Base-by-base conservation (phyloP, 2,888 invertebrate species). In the Elysia crispata region DNA sequence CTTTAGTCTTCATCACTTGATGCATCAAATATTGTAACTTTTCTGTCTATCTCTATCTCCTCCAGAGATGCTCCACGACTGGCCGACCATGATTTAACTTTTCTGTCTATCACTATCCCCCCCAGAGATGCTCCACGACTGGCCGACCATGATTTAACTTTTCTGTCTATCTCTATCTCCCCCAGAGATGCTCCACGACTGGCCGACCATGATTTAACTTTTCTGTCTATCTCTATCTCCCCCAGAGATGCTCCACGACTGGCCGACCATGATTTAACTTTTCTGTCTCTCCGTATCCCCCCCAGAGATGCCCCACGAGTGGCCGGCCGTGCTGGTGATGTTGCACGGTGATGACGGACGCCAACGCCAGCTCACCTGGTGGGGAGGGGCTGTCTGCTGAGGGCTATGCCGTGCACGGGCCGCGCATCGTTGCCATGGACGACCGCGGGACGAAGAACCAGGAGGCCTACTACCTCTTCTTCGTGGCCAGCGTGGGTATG, bases 391-490 rank as follows among this genome's bases (percentile, higher is more conserved):
- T 30, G n/a, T 62, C 60, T n/a, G 60, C 62, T 18, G 11, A 11
- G 30, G n/a, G 73, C 20, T 18, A 54, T 49, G n/a, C 67, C 57
- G 57, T 62, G 57, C 50, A 70, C 28, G 79, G 57, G n/a, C 76
- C 75, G 6, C 72, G 31, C 31, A 76, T 80, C 70, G 80, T 80
- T 41, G 80, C 80, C 28, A 80, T 80, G 80, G 80, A 80, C 70
- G 50, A 60, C 67, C 50, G 79, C 50, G 64, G 67, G 69, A 76
- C 70, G 41, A 41, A 41, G 41, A 41, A 89, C 81, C 85, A 86
- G 73, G 91, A 91, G 83, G 91, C 91, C 13, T 86, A 90, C 72
- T 91, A 89, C 78, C 86, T 92, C 64, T 90, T 89, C 83, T 87
- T 90, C 79, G 86, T 90, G 30, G 90, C 90, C 18, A 41, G 41